Base-by-base conservation (phyloP, 2,113 vertebrate species). In the Furnarius figulus region DNA sequence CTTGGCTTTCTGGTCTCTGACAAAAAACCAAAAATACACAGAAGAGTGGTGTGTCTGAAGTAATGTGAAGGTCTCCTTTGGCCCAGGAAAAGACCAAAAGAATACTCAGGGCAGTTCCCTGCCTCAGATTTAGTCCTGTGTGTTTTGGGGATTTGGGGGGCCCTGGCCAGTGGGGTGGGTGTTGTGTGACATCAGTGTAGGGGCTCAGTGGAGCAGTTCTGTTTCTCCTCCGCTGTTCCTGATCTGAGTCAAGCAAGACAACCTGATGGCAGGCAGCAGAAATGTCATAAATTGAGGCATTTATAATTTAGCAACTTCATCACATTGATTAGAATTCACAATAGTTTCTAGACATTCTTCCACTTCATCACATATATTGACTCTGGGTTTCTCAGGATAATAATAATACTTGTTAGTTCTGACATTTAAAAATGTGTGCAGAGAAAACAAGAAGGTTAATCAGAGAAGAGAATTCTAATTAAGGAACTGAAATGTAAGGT, bases 381-480 rank as follows among this genome's bases (percentile, higher is more conserved):
- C 65, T 94, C 33, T 65, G 8, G 20, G n/a, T 90, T 93, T 96
- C 73, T 87, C 72, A 85, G 83, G 56, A 39, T 71, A 82, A 46
- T 62, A 89, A 75, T 72, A 56, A 8, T 84, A 24, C 88, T 81
- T 90, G 73, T 86, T 92, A 88, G 35, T 81, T 78, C 68, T 92
- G 95, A 82, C 88, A 87, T 94, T 96, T 93, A 46, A 82, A 86
- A 93, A 73, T 49, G 7, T 63, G 19, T 50, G n/a, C 28, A 68
- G 73, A 79, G 86, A 87, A 93, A 95, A 91, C 72, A 87, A 84
- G 85, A 96, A 95, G 76, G n/a, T 93, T 95, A 88, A 84, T 74
- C 70, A 56, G 72, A 55, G 52, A 75, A 85, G 27, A 91, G 50
- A 62, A 85, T 93, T 94, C 66, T 90, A 87, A 89, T 96, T 92